Evolutionary conservation across 2,888 invertebrate genomes (phyloP).

Genomic region (Peribatodes rhomboidaria): DNA sequence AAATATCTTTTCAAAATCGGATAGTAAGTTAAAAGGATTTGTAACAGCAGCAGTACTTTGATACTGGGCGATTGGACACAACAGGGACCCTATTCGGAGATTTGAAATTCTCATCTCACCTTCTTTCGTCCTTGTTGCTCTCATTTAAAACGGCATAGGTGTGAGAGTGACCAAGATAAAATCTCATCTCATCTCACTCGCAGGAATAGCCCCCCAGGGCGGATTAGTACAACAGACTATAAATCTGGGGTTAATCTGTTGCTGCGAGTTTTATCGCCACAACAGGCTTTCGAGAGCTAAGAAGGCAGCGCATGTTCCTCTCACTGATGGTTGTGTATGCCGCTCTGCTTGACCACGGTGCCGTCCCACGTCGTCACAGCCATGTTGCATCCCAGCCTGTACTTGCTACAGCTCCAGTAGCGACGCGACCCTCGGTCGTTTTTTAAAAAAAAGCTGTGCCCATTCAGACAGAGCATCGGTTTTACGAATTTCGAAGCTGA

Average conservation of each 20-base stretch:
- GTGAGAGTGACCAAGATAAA: no score
- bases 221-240: no score
- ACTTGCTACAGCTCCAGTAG: constrained; percentile 54
- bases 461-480: constrained; percentile 49
- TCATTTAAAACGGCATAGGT: no score
- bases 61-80: constrained; percentile 8
- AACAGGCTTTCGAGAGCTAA: no score
- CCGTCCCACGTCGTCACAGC: constrained; percentile 47
- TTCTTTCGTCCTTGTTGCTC: no score
- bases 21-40: neutral
- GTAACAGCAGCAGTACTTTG: constrained; percentile 2
- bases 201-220: no score
- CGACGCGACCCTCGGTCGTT: constrained; percentile 43
- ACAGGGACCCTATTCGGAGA: no score
- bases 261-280: neutral
- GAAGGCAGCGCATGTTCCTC: neutral
- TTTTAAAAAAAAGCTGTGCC: constrained; percentile 53
- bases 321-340: constrained; percentile 43
- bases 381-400: constrained; percentile 52
- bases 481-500: constrained; percentile 48
- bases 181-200: no score
- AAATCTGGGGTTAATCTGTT: constrained; percentile 5
- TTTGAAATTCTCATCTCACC: no score
- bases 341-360: constrained; percentile 46
- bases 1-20: neutral